These are phyloP conservation scores for Marasmarcha lunaedactyla DNA, from an alignment of 2,888 invertebrate genomes.

Conservation along the genomic window DNA sequence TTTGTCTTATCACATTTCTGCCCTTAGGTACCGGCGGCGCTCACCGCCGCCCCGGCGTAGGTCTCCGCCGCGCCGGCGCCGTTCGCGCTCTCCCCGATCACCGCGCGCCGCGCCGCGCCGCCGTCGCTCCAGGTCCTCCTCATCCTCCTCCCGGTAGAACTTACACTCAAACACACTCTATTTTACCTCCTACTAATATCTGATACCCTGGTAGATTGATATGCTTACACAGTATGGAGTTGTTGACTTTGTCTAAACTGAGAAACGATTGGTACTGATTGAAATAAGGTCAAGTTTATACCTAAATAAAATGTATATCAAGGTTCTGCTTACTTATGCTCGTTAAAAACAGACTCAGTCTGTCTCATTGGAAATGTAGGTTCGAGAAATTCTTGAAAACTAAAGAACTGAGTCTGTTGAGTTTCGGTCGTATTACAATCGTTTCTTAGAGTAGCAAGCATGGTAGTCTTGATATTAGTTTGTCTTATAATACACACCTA, in stretches of 20 bases:
- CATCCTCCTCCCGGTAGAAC: constrained; percentile 77
- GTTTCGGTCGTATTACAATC: no score
- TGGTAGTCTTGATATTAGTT: no score
- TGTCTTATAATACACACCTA: no score
- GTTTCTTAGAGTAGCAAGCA: no score
- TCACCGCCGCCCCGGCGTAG: constrained; percentile 60
- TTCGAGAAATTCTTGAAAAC: no score
- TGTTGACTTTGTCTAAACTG: neutral
- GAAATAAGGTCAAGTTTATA: no score
- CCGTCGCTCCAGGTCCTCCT: constrained; percentile 79
- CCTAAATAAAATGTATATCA: no score
- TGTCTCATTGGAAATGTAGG: no score
- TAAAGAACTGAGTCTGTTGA: no score
- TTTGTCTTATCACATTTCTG: no score
- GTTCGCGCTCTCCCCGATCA: constrained; percentile 70
- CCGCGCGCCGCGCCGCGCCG: constrained; percentile 74
- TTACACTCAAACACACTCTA: constrained; percentile 3
- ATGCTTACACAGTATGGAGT: neutral
- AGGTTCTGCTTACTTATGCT: no score
- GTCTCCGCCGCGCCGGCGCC: constrained; percentile 72
- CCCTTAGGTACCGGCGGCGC: constrained; percentile 62
- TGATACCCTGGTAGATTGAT: neutral
- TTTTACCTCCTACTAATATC: neutral
- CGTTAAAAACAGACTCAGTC: no score
- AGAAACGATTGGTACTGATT: neutral